Evolutionary conservation across 2,113 vertebrate species (phyloP), one percentile per base, ranked within the genome.

Genomic region (Corythaeola cristata): DNA sequence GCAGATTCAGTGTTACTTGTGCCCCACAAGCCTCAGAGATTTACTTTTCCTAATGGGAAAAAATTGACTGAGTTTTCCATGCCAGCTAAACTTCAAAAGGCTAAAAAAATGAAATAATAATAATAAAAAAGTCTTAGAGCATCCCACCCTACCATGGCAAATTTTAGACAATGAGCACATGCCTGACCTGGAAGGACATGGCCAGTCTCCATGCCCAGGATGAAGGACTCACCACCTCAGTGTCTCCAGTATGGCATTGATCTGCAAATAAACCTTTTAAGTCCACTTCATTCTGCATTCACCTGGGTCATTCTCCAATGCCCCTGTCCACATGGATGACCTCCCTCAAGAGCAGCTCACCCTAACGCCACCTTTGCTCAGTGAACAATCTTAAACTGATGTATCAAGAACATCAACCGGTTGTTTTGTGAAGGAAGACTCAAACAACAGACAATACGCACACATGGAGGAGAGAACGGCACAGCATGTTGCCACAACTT

Each of bases 401-500:
- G 24, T 8, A 28, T 73, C 58, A 90, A 56, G 60, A 68, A 41
- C 23, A 35, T 30, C 66, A 90, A 6, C 30, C 6, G 8, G 27
- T 20, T 47, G 30, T 59, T 55, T 26, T 62, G 17, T 6, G 32
- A 82, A 88, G 53, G 30, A 81, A 66, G 28, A 30, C 26, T 17
- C 0, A 0, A 85, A 78, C 15, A 82, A n/a, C 35, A 80, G 26
- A 39, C 2, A 62, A 19, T 1, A 15, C 8, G 17, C 15, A 9
- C 0, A 0, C 24, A 41, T 0, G 1, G 77, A 85, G 35, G 41
- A 84, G 12, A 81, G 8, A 24, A 74, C 2, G 7, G 44, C 81
- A 69, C 56, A 37, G 16, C 11, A 15, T 4, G 23, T 11, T 63
- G 49, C 17, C 63, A 30, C 24, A 12, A 10, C 19, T 22, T 68